Evolutionary conservation across 2,888 invertebrate species (phyloP), one percentile per base, ranked within the genome.

Genomic region (Mactromeris polynyma): DNA sequence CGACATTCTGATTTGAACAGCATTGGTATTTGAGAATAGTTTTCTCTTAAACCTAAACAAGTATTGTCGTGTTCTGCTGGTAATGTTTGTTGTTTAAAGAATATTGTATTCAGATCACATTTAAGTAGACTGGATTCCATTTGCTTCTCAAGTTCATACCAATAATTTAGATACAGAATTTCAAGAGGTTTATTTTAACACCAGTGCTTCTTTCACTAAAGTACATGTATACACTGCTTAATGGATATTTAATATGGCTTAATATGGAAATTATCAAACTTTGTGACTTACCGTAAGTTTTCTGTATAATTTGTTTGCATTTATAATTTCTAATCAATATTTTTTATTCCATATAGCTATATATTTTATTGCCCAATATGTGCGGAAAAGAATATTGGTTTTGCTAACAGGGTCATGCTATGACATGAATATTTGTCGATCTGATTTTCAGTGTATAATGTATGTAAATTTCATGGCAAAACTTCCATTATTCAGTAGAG

Each of bases 1-100:
- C 77, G 84, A 84, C 51, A 36, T 6, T 38, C 21, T 84, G 38
- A 78, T 58, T n/a, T 58, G 21, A 58, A 14, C n/a, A 64, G 58
- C 26, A 64, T 26, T n/a, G 58, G 26, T 26, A 26, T 4, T 26
- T 64, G 2, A 64, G 58, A 64, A n/a, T 64, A 64, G 58, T n/a
- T 64, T 64, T 64, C 26, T n/a, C n/a, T 58, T 64, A 26, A 26
- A n/a, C 11, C 9, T 26, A 26, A 64, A 64, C 26, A n/a, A 26
- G 26, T 64, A 64, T 26, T 64, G 58, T 64, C 26, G 0, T 26
- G 26, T 64, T n/a, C 26, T 51, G 19, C 19, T 17, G 51, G 51
- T 51, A 17, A 51, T 51, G 11, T 51, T 51, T 51, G 51, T 51
- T n/a, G 51, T 51, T 51, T 64, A 26, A 26, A 64, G 58, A 64